phyloP scores from a whole-genome alignment of 2,797 vertebrate genomes.

The Garrulus glandarius region DNA sequence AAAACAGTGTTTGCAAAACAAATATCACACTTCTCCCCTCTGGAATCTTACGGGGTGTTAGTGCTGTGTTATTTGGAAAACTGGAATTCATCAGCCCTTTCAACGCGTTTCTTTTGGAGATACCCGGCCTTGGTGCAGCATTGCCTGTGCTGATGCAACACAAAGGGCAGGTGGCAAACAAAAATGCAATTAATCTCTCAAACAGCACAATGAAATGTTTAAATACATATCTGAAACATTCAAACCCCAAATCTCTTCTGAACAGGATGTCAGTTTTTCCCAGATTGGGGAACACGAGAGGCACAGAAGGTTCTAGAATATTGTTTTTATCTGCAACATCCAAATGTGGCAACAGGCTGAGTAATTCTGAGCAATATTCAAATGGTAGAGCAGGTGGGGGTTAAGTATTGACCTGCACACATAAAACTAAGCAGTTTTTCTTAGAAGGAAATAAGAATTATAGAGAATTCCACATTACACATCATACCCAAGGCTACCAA shows the following conservation, averaged over 20 bases:
- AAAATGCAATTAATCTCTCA: not conserved
- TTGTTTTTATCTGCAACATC: not conserved
- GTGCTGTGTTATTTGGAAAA: not conserved
- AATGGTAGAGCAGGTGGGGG: not conserved
- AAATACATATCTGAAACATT: not conserved
- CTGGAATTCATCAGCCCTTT: not conserved
- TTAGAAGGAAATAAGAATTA: not conserved
- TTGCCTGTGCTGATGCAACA: not conserved
- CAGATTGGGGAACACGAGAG: rapidly evolving
- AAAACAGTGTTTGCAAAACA: not conserved
- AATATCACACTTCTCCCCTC: not conserved
- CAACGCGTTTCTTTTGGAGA: not conserved
- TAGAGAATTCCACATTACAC: not conserved
- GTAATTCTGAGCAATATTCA: not conserved
- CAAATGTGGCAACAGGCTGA: not conserved
- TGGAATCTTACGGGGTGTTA: not conserved
- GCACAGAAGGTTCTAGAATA: not conserved
- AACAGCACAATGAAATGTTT: not conserved
- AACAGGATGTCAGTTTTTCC: not conserved
- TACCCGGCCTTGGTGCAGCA: rapidly evolving
- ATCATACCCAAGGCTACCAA: not conserved
- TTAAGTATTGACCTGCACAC: not conserved
- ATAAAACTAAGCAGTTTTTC: not conserved
- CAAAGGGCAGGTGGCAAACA: not conserved
- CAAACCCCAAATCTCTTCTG: not conserved